Evolutionary conservation across 2,113 vertebrate genomes (phyloP), one percentile per base, ranked within the genome.

Genomic region (Ranitomeya variabilis): DNA sequence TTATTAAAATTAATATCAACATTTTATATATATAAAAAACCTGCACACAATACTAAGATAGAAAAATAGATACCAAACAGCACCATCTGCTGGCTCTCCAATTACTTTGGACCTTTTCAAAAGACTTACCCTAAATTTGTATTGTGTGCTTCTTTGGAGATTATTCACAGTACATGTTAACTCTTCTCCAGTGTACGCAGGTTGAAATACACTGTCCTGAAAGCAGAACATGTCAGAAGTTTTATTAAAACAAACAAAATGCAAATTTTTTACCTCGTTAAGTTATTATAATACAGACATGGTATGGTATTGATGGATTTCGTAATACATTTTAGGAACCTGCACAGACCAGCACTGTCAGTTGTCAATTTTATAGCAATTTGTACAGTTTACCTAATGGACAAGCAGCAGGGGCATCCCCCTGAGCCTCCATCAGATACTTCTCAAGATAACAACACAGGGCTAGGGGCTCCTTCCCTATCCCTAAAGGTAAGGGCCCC

Each of bases 141-240:
- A 99, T 94, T 97, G 97, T 69, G 98, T 98, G 94, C 97, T 99
- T 94, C 98, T 97, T 95, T 96, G 97, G 93, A 99, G 97, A 92
- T 97, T 96, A 93, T 97, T 97, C 95, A 99, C 97, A 95, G 97
- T 99, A 96, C 96, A 98, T 92, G 95, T 97, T 94, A 97, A 94
- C 92, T 99, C 97, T 92, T 98, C 96, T 96, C 98, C 98, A 96
- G 96, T 98, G 97, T 99, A 99, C 94, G 96, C 97, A 83, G 96
- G 94, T 91, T 99, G 96, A 96, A 99, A 99, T 93, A 97, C 95
- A 9, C 94, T 95, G 93, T 97, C 97, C 98, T 99, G 91, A 87
- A 92, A 77, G 5, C 2, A n/a, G 12, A 76, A 77, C 57, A 60
- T 15, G n/a, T 15, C 15, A 67, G 8, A 82, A 64, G 80, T 51